phyloP scores from a whole-genome alignment of 2,888 invertebrate genomes.

The Leucophora obtusa region DNA sequence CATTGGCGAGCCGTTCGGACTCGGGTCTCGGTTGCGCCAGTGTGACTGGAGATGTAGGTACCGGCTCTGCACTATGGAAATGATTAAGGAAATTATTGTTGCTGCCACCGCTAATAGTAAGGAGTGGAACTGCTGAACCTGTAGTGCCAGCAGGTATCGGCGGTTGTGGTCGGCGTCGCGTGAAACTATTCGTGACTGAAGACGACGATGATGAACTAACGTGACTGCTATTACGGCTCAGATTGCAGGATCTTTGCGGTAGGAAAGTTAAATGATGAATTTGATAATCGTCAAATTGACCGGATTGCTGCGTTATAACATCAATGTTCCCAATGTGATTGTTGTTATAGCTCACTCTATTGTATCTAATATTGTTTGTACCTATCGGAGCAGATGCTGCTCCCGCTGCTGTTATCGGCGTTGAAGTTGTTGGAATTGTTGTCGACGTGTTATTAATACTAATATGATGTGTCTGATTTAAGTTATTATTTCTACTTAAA shows the following conservation, averaged over 20 bases:
- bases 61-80: constrained; percentile 77
- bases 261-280: constrained; percentile 74
- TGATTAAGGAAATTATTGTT: constrained; percentile 75
- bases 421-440: constrained; percentile 66
- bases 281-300: constrained; percentile 72
- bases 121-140: constrained; percentile 65
- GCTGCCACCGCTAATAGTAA: constrained; percentile 66
- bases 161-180: constrained; percentile 75
- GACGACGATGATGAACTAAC: constrained; percentile 72
- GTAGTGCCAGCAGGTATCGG: constrained; percentile 60
- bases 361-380: constrained; percentile 65
- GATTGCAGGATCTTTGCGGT: constrained; percentile 70
- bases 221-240: constrained; percentile 75
- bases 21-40: constrained; percentile 89
- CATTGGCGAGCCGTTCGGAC: constrained; percentile 91
- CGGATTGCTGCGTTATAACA: constrained; percentile 51
- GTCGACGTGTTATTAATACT: constrained; percentile 65
- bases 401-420: constrained; percentile 66
- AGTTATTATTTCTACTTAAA: constrained; percentile 67
- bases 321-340: constrained; percentile 62
- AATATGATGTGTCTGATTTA: constrained; percentile 66
- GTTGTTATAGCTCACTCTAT: constrained; percentile 64
- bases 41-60: constrained; percentile 78
- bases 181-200: constrained; percentile 76
- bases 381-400: constrained; percentile 55